phyloP scores from a whole-genome alignment of 2,797 vertebrate species.

The Protosalanx chinensis region DNA sequence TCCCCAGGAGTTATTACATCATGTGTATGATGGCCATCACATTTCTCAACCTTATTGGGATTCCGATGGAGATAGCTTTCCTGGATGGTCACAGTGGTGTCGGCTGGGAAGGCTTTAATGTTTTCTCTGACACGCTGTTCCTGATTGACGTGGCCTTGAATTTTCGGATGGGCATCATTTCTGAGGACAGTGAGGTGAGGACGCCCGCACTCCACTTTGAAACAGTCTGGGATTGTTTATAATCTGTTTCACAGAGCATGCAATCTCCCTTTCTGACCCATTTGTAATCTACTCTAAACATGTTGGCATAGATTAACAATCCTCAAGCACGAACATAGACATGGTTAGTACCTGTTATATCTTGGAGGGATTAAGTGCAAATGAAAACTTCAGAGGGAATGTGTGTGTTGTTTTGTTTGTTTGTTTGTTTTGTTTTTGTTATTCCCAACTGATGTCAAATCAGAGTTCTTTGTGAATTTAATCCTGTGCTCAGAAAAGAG shows the following conservation, averaged over 20 bases:
- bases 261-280: slow-evolving; percentile 51
- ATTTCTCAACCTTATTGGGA: slow-evolving; percentile 76
- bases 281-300: slow-evolving; percentile 64
- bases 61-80: slow-evolving; percentile 79
- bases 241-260: slow-evolving; percentile 53
- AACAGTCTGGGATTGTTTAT: slow-evolving; percentile 56
- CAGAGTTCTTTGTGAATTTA: neutral
- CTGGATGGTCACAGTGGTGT: slow-evolving; percentile 67
- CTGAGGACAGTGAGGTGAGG: slow-evolving; percentile 74
- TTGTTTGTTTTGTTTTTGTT: slow-evolving; percentile 33
- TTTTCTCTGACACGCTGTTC: slow-evolving; percentile 78
- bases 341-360: slow-evolving; percentile 58
- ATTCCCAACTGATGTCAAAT: slow-evolving; percentile 32
- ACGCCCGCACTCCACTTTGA: slow-evolving; percentile 41
- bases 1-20: slow-evolving; percentile 75
- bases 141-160: slow-evolving; percentile 76
- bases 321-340: slow-evolving; percentile 24
- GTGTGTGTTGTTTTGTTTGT: slow-evolving; percentile 40
- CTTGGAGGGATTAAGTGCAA: slow-evolving; percentile 48
- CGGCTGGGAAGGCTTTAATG: slow-evolving; percentile 76
- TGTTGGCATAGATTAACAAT: slow-evolving; percentile 60
- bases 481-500: neutral
- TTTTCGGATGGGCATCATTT: slow-evolving; percentile 77
- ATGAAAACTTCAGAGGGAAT: neutral
- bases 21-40: slow-evolving; percentile 79